A percentile compares a stretch with the other conserved stretches of the same genome.
phyloP scores from a whole-genome alignment of 2,797 vertebrate genomes.

The Muscicapa striata region DNA sequence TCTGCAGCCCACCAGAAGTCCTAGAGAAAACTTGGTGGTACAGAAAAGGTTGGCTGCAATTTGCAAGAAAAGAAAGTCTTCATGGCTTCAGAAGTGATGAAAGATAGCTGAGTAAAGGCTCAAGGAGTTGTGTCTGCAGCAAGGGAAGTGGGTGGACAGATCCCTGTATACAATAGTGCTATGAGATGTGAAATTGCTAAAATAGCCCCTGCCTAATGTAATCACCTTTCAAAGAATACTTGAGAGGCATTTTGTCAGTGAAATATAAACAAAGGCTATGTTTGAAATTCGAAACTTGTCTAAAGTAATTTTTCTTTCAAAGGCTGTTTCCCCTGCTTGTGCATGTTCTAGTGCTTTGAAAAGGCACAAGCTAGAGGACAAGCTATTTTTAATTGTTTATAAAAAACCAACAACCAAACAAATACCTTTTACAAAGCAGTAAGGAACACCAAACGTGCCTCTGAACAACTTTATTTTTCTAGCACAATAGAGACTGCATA shows the following conservation, averaged over 20 bases:
- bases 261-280: conserved; percentile 61
- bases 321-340: neutral
- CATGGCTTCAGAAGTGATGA: neutral
- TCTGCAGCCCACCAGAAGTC: neutral
- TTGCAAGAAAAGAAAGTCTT: neutral
- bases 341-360: conserved; percentile 20
- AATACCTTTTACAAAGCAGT: conserved; percentile 11
- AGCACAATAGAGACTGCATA: neutral
- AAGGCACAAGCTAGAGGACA: neutral
- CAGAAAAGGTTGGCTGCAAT: neutral
- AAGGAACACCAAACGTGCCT: conserved; percentile 16
- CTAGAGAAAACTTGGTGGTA: neutral
- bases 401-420: neutral
- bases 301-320: conserved; percentile 50
- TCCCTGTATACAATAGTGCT: conserved; percentile 50
- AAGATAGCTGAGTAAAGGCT: conserved; percentile 9
- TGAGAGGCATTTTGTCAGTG: conserved; percentile 68
- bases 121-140: neutral
- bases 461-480: neutral
- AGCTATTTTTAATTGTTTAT: conserved; percentile 39
- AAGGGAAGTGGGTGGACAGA: conserved; percentile 43
- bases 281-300: conserved; percentile 69
- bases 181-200: conserved; percentile 60
- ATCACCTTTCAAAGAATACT: conserved; percentile 65
- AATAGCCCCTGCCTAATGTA: conserved; percentile 69